A percentile compares a stretch with the other conserved stretches of the same genome.
phyloP scores from a whole-genome alignment of 2,797 vertebrate genomes.

The Enteromius afrohamiltoni region DNA sequence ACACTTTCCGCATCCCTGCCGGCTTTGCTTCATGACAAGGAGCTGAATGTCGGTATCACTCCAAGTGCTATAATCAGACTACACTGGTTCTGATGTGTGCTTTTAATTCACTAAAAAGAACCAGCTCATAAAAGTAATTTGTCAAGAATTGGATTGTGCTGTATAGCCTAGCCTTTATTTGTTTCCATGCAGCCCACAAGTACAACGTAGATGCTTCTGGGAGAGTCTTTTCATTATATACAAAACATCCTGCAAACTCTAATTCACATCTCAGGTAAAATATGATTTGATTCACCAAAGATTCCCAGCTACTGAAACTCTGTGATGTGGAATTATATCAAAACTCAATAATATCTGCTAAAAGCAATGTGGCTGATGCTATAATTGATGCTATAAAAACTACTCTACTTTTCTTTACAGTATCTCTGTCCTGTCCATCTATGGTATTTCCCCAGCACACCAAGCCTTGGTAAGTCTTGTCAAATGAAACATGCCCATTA shows the following conservation, averaged over 20 bases:
- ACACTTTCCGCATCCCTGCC: too few relatives aligned
- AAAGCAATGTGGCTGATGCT: neutral
- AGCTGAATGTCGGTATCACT: too few relatives aligned
- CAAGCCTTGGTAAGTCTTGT: constrained; percentile 10
- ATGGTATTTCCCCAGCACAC: constrained; percentile 10
- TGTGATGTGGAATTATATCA: neutral
- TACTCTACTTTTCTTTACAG: neutral
- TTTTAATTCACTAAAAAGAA: neutral
- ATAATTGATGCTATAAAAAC: neutral
- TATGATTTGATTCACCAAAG: neutral
- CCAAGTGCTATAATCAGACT: too few relatives aligned
- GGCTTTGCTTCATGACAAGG: too few relatives aligned
- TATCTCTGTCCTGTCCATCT: neutral
- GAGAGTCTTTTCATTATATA: neutral
- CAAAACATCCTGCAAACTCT: neutral
- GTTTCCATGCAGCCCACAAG: neutral
- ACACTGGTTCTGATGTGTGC: neutral
- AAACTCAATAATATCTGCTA: neutral
- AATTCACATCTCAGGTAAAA: neutral
- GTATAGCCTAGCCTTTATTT: neutral
- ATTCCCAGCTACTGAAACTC: neutral
- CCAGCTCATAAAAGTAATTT: neutral
- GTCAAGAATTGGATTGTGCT: neutral
- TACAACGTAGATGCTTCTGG: neutral
- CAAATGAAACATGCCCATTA: constrained; percentile 49